phyloP scores from a whole-genome alignment of 2,113 vertebrate species.

The Varanus komodoensis region DNA sequence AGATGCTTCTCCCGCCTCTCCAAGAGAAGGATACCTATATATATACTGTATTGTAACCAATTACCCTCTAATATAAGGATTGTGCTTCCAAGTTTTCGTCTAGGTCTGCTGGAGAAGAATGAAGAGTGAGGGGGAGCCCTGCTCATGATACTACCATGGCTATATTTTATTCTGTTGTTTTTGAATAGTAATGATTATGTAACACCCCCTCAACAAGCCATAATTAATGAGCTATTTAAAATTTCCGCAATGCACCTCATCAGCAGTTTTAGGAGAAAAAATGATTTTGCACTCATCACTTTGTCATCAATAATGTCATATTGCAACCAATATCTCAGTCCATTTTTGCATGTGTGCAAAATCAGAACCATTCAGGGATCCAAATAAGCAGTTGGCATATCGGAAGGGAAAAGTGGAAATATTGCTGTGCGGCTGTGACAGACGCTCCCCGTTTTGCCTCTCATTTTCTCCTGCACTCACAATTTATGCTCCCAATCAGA shows the following conservation, averaged over 20 bases:
- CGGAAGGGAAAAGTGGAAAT: background rate
- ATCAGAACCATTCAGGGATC: background rate
- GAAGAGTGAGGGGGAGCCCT: too few species aligned
- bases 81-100: too few species aligned
- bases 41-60: too few species aligned
- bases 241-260: too few species aligned
- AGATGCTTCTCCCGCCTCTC: too few species aligned
- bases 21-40: too few species aligned
- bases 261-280: background rate
- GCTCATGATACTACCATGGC: too few species aligned
- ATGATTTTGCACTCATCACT: background rate
- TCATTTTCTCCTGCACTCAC: background rate
- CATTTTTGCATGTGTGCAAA: slow-evolving; percentile 20
- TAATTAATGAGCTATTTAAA: slow-evolving; percentile 10
- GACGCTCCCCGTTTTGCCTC: background rate
- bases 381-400: slow-evolving; percentile 31
- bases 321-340: background rate
- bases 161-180: too few species aligned
- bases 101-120: too few species aligned
- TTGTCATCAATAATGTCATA: background rate
- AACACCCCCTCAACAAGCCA: background rate
- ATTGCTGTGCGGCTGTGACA: background rate
- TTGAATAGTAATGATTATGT: too few species aligned
- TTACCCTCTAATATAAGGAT: too few species aligned
- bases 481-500: background rate